Base-by-base conservation (phyloP, 2,797 vertebrate genomes). In the Alectoris magna region DNA sequence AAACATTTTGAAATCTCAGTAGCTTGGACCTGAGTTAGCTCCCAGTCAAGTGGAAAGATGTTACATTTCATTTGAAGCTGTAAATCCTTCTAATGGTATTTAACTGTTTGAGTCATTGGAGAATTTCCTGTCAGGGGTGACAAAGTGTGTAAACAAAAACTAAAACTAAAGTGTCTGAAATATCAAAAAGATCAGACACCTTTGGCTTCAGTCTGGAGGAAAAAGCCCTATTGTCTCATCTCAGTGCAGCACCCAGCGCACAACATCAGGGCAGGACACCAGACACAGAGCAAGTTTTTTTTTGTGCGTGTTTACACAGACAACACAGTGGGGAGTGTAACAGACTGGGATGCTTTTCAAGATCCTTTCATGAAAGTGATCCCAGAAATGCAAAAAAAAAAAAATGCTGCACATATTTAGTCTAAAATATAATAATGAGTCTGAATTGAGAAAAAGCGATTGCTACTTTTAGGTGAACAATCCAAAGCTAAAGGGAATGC, bases 21-120 rank as follows among this genome's bases (percentile, higher is more conserved):
- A 93, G 70, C 43, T 71, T 88, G 86, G 53, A 88, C 66, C 21
- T 55, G 48, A 88, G 41, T 87, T 83, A 87, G 70, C 93, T 87
- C 39, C 76, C 9, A 62, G 60, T 49, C 76, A 80, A 23, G 77
- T 14, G 51, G 31, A 55, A 81, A 91, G 34, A 41, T 8, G 66
- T 71, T 69, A 77, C 70, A 77, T 29, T 92, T 94, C 6, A 67
- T 49, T 87, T 87, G 88, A 87, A 95, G 63, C 9, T 78, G 36
- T 60, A 72, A 89, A 88, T 84, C 5, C 19, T 90, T 89, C 63
- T 55, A 76, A 72, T 36, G 36, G 5, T 79, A 74, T 80, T 79
- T 82, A 70, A 73, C 18, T 48, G 88, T 81, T 84, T 91, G 60
- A 92, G 31, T 67, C 31, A 84, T 2, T 73, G 23, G 19, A 72